Evolutionary conservation across 1,140 invertebrate genomes (phyloP), one percentile per base, ranked within the genome.

Genomic region (Heliothis subflexa): DNA sequence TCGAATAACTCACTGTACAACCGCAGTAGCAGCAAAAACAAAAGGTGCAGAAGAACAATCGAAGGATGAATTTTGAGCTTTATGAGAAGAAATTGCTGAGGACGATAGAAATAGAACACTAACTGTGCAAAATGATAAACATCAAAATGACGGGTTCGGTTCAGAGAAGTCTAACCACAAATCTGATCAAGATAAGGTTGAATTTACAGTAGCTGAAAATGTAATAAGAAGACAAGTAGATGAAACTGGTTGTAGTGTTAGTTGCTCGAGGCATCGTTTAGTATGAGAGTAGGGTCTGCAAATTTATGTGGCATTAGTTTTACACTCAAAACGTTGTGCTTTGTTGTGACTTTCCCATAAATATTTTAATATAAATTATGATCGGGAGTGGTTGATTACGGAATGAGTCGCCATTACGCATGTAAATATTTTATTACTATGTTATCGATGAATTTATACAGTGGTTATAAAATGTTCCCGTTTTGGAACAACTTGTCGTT

Each of bases 241-340:
- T 64, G 70, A 68, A 84, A 83, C 86, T 80, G 82, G 85, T 85
- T 82, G 68, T 79, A 71, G 78, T 68, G 66, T 76, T 71, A 70
- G 76, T 76, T 77, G 85, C 86, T 84, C 75, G 52, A 80, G 85
- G 85, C 83, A 62, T 83, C 85, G 82, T 86, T 88, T 86, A 88
- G 78, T 76, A 64, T 77, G 73, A 72, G 79, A 70, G 80, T 83
- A 83, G 79, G 72, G 77, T 79, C 78, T 45, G 82, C 78, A 85
- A 83, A 85, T 86, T 88, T 85, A 85, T 86, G 80, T 85, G 80
- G 71, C 81, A 81, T 80, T 82, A 77, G 80, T 82, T 83, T 83
- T 79, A 83, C 82, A 81, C 83, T 84, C 50, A 68, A 83, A 80
- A 87, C 79, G 78, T 79, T 85, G 77, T 78, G 83, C 80, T 86